phyloP scores from a whole-genome alignment of 2,797 vertebrate species.

The Gadopsis marmoratus region DNA sequence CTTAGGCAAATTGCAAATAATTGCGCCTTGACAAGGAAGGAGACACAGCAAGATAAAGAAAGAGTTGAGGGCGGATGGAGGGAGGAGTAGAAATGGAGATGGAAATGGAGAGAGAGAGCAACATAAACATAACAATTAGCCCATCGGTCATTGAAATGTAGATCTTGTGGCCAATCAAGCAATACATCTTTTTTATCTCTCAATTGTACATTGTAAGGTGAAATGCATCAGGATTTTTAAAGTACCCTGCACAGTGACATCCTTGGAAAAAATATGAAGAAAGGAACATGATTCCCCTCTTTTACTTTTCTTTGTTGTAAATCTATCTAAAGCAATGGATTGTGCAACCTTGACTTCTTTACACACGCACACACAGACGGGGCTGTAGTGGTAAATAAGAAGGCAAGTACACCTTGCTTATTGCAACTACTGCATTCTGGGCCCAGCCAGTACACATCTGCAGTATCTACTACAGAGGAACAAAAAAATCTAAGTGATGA shows the following conservation, averaged over 20 bases:
- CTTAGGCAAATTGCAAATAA: conserved; percentile 99
- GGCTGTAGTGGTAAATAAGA: background rate
- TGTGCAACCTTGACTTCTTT: conserved; percentile 29
- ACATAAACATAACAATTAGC: conserved; percentile 99
- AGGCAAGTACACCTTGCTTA: background rate
- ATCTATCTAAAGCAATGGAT: background rate
- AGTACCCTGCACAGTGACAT: conserved; percentile 2
- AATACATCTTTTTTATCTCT: conserved; percentile 52
- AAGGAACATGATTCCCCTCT: background rate
- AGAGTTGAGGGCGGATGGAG: conserved; percentile 73
- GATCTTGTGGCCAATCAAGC: conserved; percentile 79
- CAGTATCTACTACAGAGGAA: background rate
- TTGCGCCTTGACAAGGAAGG: conserved; percentile 96
- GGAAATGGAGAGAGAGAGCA: conserved; percentile 83
- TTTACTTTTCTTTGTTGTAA: conserved; percentile 1
- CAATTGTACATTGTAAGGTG: conserved; percentile 14
- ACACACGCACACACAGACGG: background rate
- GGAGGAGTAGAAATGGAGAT: conserved; percentile 74
- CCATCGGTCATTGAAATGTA: conserved; percentile 91
- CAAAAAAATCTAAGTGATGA: background rate
- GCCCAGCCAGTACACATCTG: background rate
- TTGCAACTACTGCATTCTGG: background rate
- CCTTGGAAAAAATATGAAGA: background rate
- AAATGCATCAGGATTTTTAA: conserved; percentile 12
- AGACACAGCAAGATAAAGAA: conserved; percentile 88